These are phyloP conservation scores for Bombus waltoni DNA, from an alignment of 1,140 invertebrate genomes.

Conservation along the genomic window DNA sequence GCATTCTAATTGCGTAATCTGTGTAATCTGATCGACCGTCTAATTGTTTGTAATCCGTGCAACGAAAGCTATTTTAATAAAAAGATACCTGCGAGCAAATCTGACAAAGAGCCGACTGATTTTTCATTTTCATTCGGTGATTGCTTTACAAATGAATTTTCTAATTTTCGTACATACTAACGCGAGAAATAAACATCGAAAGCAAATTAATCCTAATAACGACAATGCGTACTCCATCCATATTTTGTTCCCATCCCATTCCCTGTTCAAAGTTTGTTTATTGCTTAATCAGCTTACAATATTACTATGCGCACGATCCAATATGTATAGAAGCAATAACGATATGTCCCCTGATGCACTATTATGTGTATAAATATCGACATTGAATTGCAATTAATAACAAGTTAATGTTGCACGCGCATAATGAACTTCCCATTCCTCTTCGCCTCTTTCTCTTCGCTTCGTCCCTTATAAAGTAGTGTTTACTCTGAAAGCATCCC, in stretches of 20 bases:
- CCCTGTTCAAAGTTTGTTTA: background rate
- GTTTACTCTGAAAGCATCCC: constrained; percentile 12
- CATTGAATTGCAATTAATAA: background rate
- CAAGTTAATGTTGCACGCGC: background rate
- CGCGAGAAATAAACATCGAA: background rate
- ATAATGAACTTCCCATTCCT: background rate
- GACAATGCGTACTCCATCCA: too few relatives aligned
- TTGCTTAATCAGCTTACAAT: background rate
- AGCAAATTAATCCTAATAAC: background rate
- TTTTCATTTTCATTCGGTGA: background rate
- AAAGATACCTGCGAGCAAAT: background rate
- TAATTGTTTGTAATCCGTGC: background rate
- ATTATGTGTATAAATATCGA: background rate
- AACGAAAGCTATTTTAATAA: background rate
- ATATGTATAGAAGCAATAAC: background rate
- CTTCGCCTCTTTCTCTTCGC: too few relatives aligned
- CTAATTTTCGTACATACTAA: background rate
- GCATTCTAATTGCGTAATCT: background rate
- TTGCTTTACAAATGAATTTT: background rate
- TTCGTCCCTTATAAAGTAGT: background rate
- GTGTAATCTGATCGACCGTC: background rate
- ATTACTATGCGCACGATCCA: background rate
- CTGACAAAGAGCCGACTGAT: background rate
- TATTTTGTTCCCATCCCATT: background rate
- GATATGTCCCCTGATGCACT: background rate